Evolutionary conservation across 2,113 vertebrate genomes (phyloP).

Genomic region (Plotosus lineatus): DNA sequence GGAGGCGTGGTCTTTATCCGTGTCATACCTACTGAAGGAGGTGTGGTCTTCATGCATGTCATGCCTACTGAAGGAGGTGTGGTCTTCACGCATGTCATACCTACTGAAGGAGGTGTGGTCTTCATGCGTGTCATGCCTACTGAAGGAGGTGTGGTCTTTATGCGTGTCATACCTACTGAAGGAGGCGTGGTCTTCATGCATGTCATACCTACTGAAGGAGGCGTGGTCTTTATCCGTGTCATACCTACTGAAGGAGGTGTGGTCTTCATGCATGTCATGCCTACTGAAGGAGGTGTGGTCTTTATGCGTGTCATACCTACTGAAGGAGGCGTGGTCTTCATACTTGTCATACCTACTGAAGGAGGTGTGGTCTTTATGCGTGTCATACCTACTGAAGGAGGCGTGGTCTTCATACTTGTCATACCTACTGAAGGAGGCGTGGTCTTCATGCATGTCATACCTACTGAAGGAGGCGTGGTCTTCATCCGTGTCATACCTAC

Average conservation of each 20-base stretch:
- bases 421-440: not conserved
- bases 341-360: not conserved
- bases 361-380: not conserved
- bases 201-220: not conserved
- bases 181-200: no score
- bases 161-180: no score
- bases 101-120: no score
- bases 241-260: not conserved
- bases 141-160: no score
- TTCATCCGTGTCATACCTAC: not conserved
- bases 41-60: no score
- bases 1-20: no score
- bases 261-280: not conserved
- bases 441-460: not conserved
- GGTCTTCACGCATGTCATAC: no score
- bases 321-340: not conserved
- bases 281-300: not conserved
- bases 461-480: not conserved
- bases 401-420: not conserved
- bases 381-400: not conserved
- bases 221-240: not conserved
- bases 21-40: no score
- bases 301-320: not conserved
- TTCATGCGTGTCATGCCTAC: no score
- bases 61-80: no score